A percentile compares a stretch with the other conserved stretches of the same genome.
phyloP scores from a whole-genome alignment of 2,113 vertebrate genomes.

The Gadus chalcogrammus region DNA sequence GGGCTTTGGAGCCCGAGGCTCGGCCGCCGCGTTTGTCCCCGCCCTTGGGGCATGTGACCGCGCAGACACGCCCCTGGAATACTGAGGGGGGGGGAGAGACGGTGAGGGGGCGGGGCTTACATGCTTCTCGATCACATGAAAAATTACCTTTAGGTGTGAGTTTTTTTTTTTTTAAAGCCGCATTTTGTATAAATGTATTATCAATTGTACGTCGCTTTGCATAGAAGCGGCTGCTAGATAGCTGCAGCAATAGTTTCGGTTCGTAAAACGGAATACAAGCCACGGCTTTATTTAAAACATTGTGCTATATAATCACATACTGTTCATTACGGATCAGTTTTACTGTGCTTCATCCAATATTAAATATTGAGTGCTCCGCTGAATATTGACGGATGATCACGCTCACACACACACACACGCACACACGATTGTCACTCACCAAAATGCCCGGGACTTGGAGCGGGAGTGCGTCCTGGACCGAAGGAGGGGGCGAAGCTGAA shows the following conservation, averaged over 20 bases:
- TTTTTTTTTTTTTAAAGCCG: too few species aligned
- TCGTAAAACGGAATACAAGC: too few species aligned
- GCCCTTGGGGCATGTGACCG: slow-evolving; percentile 84
- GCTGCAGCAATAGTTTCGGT: too few species aligned
- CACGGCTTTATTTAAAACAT: too few species aligned
- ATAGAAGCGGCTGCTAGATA: too few species aligned
- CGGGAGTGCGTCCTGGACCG: slow-evolving; percentile 22
- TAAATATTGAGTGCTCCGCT: neutral
- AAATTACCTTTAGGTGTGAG: too few species aligned
- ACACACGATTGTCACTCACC: slow-evolving; percentile 69
- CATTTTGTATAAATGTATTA: too few species aligned
- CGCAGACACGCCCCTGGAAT: slow-evolving; percentile 78
- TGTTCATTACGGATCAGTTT: neutral
- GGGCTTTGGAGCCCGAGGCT: slow-evolving; percentile 80
- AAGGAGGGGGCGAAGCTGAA: slow-evolving; percentile 70
- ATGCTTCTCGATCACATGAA: neutral
- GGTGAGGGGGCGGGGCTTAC: neutral
- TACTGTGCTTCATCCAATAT: neutral
- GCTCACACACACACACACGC: too few species aligned
- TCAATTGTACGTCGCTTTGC: too few species aligned
- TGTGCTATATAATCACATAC: too few species aligned
- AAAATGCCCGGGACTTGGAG: slow-evolving; percentile 70
- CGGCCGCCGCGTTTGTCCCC: slow-evolving; percentile 85
- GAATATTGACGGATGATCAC: neutral
- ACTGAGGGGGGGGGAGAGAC: slow-evolving; percentile 55